Evolutionary conservation across 2,888 invertebrate genomes (phyloP), one percentile per base, ranked within the genome.

Genomic region (Andrena bicolor): DNA sequence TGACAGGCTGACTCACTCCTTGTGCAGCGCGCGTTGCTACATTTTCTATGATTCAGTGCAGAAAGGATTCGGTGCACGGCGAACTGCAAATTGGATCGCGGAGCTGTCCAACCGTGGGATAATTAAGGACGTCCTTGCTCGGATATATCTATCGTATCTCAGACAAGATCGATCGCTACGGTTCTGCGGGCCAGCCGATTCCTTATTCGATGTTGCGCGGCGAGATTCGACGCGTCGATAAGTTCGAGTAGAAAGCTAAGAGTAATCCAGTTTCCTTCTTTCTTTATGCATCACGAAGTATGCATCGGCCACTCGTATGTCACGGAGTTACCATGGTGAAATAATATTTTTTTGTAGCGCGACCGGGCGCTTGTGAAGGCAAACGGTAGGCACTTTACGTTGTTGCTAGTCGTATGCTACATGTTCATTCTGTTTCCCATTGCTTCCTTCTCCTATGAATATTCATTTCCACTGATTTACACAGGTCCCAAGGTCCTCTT

Each of bases 11-110:
- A 87, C 81, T 87, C 88, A 81, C 28, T 8, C 28, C 48, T 48
- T n/a, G 64, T 32, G 51, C 69, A 4, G 32, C 30, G 49, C 32
- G 60, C 48, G 63, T 86, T 87, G 83, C 85, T 70, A 88, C 83
- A 71, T 76, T 86, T 75, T 75, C 88, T 78, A 84, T 69, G 87
- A 88, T 88, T 84, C 88, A 70, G 70, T 48, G 53, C 73, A 58
- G 76, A 80, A 84, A 79, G 78, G 80, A 83, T 72, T 76, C 63
- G 61, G 72, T 64, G 64, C 58, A 60, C 60, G 75, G 35, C 13
- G 30, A 23, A 23, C 76, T 72, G 80, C 77, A 75, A 82, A 79
- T 83, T 79, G 77, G 75, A 76, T 84, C 70, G 64, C 75, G n/a
- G 56, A 79, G 68, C 61, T 53, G 82, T 74, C 66, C 75, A 72